Evolutionary conservation across 1,140 invertebrate genomes (phyloP), one percentile per base, ranked within the genome.

Genomic region (Elysia chlorotica): DNA sequence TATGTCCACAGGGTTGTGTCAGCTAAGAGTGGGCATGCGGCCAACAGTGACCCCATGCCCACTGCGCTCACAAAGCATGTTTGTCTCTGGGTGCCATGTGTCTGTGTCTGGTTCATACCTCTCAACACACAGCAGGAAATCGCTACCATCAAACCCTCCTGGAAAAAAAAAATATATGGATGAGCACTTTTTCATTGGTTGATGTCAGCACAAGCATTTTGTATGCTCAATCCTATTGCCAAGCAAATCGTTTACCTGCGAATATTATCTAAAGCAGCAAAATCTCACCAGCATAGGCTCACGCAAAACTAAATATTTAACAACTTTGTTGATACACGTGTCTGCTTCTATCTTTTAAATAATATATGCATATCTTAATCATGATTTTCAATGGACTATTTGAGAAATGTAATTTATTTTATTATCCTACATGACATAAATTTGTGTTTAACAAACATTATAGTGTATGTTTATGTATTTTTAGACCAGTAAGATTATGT

Each of bases 41-140:
- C 93, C 95, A 0, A 96, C 93, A 17, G 94, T 94, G 62, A 94
- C 94, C 0, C 94, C 94, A 85, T 96, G 95, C 6, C 95, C 95
- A 35, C 94, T 96, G 73, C 95, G 91, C 25, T 92, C 93, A 56
- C 93, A 94, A n/a, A 92, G 92, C 87, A 97, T 91, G 2, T 92
- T 90, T 31, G 91, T 91, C 31, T 93, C 93, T 73, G 90, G 88
- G 66, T 89, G 89, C 96, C 95, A 97, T 35, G 87, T 85, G 86
- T 95, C 91, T 53, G 88, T 91, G 0, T 87, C 87, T 33, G 94
- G 93, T 88, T 96, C 93, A 82, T 95, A 97, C 62, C 95, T 92
- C 88, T 96, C 95, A 30, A 96, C 93, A 31, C 92, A 92, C 68
- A 91, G 90, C 41, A 96, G 85, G 88, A 96, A 96, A 57, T 91